These are phyloP conservation scores for Oreohelix idahoensis DNA, from an alignment of 1,140 invertebrate species.

Conservation along the genomic window DNA sequence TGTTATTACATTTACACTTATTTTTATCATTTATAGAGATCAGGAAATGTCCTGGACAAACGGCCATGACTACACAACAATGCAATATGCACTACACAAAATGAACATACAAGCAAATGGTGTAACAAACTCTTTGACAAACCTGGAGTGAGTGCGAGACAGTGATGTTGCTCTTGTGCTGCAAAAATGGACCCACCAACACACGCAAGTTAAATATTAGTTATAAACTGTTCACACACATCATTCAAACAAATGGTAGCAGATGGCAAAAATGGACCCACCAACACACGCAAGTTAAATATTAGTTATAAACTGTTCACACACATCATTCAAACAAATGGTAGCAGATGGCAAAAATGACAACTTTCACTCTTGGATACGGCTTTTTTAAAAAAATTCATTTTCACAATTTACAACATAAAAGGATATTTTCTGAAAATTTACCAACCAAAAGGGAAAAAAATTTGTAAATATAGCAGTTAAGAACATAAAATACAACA, in stretches of 20 bases:
- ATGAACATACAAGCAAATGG: neutral
- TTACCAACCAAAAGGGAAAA: too few relatives aligned
- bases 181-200: neutral
- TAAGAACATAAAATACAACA: too few relatives aligned
- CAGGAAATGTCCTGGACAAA: too few relatives aligned
- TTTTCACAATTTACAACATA: neutral
- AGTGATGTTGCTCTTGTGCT: conserved; percentile 62
- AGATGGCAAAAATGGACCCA: conserved; percentile 4
- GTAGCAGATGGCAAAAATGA: neutral
- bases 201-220: neutral
- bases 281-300: neutral
- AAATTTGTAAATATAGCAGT: too few relatives aligned
- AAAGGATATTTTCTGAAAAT: neutral
- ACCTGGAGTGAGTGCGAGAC: conserved; percentile 68
- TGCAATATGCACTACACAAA: neutral
- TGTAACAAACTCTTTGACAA: neutral
- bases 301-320: neutral
- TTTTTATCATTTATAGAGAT: too few relatives aligned
- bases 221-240: neutral
- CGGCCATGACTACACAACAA: neutral
- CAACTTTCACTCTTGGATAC: neutral
- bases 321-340: neutral
- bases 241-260: neutral
- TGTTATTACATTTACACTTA: too few relatives aligned
- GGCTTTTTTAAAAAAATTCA: neutral